Conservation (phyloP, 2,888 invertebrate genomes). For the Platerodrilus igneus region DNA sequence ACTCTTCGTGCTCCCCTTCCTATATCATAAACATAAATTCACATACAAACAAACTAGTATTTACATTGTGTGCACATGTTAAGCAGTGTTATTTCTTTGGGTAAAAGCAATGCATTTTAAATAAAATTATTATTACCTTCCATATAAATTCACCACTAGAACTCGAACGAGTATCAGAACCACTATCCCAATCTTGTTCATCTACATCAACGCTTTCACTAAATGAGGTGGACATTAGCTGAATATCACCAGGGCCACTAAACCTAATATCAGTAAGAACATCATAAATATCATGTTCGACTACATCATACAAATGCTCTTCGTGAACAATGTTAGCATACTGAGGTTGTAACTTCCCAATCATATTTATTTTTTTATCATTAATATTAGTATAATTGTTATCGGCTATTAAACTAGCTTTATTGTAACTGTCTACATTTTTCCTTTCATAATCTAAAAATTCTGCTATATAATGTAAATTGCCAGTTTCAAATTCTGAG, state of each 20-base stretch:
- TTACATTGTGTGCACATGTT: not conserved
- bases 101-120: conserved; percentile 7
- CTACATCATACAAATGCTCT: conserved; percentile 19
- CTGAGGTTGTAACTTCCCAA: conserved; percentile 1
- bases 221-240: conserved; percentile 48
- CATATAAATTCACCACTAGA: conserved; percentile 76
- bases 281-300: conserved; percentile 34
- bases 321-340: conserved; percentile 10
- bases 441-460: conserved; percentile 25
- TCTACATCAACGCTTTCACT: conserved; percentile 52
- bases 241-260: conserved; percentile 44
- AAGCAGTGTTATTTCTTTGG: not conserved
- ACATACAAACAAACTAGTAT: conserved; percentile 7
- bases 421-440: too few relatives aligned
- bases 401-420: too few relatives aligned
- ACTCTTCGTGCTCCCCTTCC: conserved; percentile 50
- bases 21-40: conserved; percentile 34
- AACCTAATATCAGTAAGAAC: conserved; percentile 46
- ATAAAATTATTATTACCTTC: conserved; percentile 56
- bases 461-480: conserved; percentile 20
- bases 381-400: conserved; percentile 12
- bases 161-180: conserved; percentile 63
- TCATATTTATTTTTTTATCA: conserved; percentile 2
- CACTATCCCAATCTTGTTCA: conserved; percentile 67
- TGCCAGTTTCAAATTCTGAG: too few relatives aligned